Evolutionary conservation across 2,113 vertebrate species (phyloP).

Genomic region (Balaenoptera acutorostrata): DNA sequence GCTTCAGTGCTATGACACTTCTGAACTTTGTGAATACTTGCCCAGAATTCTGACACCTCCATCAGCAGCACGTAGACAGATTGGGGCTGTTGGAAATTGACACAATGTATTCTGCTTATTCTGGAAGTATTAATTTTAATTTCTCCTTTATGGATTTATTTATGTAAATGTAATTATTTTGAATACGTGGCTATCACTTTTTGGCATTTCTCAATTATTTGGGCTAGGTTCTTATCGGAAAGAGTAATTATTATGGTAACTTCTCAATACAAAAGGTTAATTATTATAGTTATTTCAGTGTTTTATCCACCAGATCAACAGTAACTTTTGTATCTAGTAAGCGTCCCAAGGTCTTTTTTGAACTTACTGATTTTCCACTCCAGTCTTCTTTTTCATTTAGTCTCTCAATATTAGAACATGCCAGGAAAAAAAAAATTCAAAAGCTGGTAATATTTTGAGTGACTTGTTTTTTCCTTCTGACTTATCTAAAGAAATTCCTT

Average conservation of each 20-base stretch:
- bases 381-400: conserved; percentile 25
- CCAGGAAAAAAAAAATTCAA: neutral
- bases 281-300: conserved; percentile 26
- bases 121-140: conserved; percentile 48
- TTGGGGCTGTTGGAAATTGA: conserved; percentile 27
- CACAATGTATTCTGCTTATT: conserved; percentile 40
- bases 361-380: conserved; percentile 14
- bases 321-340: conserved; percentile 25
- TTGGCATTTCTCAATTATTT: conserved; percentile 41
- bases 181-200: conserved; percentile 9
- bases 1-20: conserved; percentile 49
- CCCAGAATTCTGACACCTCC: conserved; percentile 27
- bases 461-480: conserved; percentile 10
- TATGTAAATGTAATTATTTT: conserved; percentile 33
- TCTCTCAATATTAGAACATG: neutral
- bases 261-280: conserved; percentile 36
- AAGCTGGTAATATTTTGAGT: conserved; percentile 17
- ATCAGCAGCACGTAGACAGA: neutral
- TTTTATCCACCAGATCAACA: neutral
- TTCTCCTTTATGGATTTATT: conserved; percentile 30
- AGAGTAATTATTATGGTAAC: conserved; percentile 5
- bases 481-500: neutral
- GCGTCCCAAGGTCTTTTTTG: neutral
- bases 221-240: neutral
- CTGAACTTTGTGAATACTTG: conserved; percentile 28